Base-by-base conservation (phyloP, 2,797 vertebrate genomes). In the Microctenopoma lineatum region DNA sequence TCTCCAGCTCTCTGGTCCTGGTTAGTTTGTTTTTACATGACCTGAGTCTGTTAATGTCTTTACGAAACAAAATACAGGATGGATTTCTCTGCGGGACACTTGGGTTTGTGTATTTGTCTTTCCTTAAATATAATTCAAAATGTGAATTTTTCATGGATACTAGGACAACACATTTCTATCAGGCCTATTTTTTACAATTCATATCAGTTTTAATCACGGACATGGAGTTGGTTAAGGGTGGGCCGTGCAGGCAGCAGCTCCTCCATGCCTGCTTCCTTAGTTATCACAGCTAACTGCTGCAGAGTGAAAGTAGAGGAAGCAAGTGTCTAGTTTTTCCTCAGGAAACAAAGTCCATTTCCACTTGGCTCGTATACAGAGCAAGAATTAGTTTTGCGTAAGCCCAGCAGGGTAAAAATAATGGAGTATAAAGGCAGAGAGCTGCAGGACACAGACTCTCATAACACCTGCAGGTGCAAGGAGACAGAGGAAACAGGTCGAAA, bases 331-430 rank as follows among this genome's bases (percentile, higher is more conserved):
- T 83, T 84, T 88, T 90, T 87, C 88, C 90, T 89, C 91, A 96
- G 96, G 96, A 96, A 96, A 93, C 92, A 74, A 89, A 93, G 92
- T 95, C 95, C 94, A 95, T 95, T 96, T 96, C 96, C 95, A 94
- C 91, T 94, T 95, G 95, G 95, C 94, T 87, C 77, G 41, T 0
- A 7, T 70, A 92, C 94, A 74, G 73, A 70, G 93, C 92, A 90
- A 95, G 95, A 95, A 92, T 90, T 84, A 80, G 92, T 93, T 93
- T 92, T 95, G 93, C 95, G 95, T 95, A 95, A 92, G 92, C 70
- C 84, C 46, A 7, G 65, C 21, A 2, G 85, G 91, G 91, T 95
- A 96, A 95, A 96, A 96, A 96, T 96, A 97, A 90, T 91, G 13
- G 87, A 84, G 92, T 96, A 95, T 96, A 96, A 94, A 96, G 89